Base-by-base conservation (phyloP, 1,140 invertebrate genomes). In the Scaptomyza hsui region DNA sequence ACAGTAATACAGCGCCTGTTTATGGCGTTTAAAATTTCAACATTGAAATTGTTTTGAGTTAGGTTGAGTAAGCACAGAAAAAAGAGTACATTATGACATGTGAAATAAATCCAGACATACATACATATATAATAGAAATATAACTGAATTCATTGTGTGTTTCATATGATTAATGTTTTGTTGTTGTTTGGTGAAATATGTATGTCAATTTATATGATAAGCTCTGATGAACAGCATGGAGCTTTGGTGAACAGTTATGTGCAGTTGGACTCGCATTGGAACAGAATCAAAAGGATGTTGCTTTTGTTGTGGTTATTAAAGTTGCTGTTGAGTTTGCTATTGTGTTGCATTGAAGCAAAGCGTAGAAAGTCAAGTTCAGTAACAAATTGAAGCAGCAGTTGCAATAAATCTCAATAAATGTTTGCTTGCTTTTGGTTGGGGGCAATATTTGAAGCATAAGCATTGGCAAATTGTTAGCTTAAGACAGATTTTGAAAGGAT, bases 171-270 rank as follows among this genome's bases (percentile, higher is more conserved):
- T 56, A 42, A 42, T 74, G 45, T 41, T 37, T 49, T 13, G 18
- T 55, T 57, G 56, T 39, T 67, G 32, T 41, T 56, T 12, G 3
- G 26, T 12, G 3, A 18, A 24, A 9, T 37, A 24, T 56, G 57
- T 62, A 76, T 80, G 80, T 86, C 72, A 85, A 85, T 85, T 85
- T 85, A 85, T 73, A 77, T 85, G 80, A 86, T 85, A 86, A 81
- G 78, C 78, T 45, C 61, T 62, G 72, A 13, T 52, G 56, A 59
- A 41, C 42, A 39, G 57, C 19, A 47, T 51, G 60, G 60, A 63
- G 53, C 39, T 51, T 45, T 16, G 37, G 61, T 61, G 62, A 51
- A 49, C 41, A 55, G 29, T 61, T 44, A 52, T 61, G 79, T 83
- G 80, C 80, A 79, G 68, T 57, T 32, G 16, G 16, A 47, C 24